Conservation (phyloP, 2,797 vertebrate species). For the Eidolon dupreanum region DNA sequence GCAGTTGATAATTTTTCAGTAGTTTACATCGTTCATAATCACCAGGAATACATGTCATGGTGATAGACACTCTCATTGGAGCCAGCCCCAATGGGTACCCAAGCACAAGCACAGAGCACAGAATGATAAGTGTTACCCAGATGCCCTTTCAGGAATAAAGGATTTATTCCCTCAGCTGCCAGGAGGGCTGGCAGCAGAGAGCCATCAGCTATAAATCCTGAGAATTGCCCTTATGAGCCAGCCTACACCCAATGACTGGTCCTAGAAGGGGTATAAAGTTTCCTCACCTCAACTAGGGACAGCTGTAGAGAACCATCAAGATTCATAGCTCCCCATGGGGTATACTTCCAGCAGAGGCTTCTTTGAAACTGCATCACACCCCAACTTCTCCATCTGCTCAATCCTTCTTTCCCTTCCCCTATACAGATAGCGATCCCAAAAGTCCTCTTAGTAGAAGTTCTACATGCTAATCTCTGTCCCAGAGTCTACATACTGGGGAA, state of each 20-base stretch:
- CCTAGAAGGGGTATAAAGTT: neutral
- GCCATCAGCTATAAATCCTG: neutral
- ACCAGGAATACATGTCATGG: neutral
- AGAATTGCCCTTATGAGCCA: neutral
- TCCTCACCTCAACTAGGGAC: neutral
- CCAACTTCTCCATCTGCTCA: neutral
- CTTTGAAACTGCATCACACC: neutral
- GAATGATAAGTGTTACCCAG: neutral
- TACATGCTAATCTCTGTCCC: neutral
- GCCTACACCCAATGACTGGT: neutral
- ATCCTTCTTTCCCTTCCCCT: neutral
- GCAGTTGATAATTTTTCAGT: neutral
- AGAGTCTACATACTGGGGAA: neutral
- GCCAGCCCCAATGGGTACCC: neutral
- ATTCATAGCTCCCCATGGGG: neutral
- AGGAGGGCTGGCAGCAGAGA: neutral
- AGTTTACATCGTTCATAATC: neutral
- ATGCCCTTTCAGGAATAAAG: neutral
- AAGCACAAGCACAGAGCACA: neutral
- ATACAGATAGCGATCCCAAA: neutral
- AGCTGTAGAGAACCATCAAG: neutral
- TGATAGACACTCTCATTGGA: neutral
- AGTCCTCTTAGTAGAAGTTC: neutral
- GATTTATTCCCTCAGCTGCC: neutral
- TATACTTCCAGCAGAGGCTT: neutral